A percentile compares a stretch with the other conserved stretches of the same genome.
Evolutionary conservation across 2,113 vertebrate genomes (phyloP).

Genomic region (Psilopogon haemacephalus): DNA sequence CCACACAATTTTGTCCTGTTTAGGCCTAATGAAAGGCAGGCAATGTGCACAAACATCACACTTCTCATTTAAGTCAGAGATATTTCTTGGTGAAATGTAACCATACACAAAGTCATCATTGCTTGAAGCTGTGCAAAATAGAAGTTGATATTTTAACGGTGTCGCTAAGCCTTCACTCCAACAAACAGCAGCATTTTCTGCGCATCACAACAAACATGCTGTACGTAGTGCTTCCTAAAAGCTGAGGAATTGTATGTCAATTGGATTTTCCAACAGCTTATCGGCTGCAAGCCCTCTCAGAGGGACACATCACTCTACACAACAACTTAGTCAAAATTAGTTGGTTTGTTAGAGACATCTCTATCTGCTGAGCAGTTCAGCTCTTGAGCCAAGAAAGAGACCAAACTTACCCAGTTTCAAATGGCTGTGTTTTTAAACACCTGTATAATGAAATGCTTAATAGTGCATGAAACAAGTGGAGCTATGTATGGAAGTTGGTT

Average conservation of each 20-base stretch:
- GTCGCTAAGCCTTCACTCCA: neutral
- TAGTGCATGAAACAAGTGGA: neutral
- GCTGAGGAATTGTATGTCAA: neutral
- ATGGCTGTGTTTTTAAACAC: neutral
- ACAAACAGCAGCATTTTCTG: neutral
- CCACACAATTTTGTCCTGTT: too few relatives aligned
- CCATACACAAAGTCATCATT: neutral
- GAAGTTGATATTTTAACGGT: neutral
- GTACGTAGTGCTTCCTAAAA: neutral
- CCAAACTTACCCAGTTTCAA: neutral
- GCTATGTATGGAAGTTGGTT: neutral
- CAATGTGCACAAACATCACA: neutral
- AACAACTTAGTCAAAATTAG: neutral
- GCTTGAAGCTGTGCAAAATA: neutral
- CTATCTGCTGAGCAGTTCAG: neutral
- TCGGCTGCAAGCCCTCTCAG: neutral
- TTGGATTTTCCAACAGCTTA: neutral
- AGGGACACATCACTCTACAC: fast-evolving
- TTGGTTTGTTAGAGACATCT: neutral
- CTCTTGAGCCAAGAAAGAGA: neutral
- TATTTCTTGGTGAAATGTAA: neutral
- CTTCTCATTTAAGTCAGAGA: neutral
- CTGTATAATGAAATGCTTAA: neutral
- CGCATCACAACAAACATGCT: neutral
- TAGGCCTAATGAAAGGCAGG: too few relatives aligned